phyloP scores from a whole-genome alignment of 2,888 invertebrate genomes.

The Nemotelus nigrinus region DNA sequence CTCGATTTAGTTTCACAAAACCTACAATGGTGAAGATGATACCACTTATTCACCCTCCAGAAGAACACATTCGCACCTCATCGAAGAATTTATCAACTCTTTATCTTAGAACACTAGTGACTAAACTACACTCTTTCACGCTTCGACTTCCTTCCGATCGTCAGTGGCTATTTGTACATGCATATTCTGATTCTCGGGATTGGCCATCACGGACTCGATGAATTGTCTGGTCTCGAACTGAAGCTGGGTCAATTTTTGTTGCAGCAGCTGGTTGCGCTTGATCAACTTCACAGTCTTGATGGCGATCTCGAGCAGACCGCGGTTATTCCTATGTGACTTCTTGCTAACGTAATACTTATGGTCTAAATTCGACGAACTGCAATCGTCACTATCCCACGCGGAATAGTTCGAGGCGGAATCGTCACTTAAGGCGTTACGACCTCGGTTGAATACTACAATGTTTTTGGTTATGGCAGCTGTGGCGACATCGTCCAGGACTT shows the following conservation, averaged over 20 bases:
- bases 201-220: constrained; percentile 69
- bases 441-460: constrained; percentile 34
- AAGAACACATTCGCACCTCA: too few species aligned
- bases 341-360: background rate
- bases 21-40: too few species aligned
- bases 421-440: constrained; percentile 25
- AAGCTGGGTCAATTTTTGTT: constrained; percentile 70
- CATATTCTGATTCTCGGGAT: constrained; percentile 63
- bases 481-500: background rate
- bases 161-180: constrained; percentile 55
- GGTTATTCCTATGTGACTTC: constrained; percentile 53
- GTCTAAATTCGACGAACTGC: constrained; percentile 9
- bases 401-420: constrained; percentile 38
- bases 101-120: too few species aligned
- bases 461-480: constrained; percentile 1
- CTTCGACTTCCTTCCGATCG: constrained; percentile 24
- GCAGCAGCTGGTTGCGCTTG: constrained; percentile 71
- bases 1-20: too few species aligned
- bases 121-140: constrained; percentile 13
- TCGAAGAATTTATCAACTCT: too few species aligned
- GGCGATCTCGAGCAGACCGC: constrained; percentile 71
- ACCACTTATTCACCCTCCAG: too few species aligned
- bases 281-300: constrained; percentile 72
- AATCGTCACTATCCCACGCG: constrained; percentile 20
- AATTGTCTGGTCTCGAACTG: constrained; percentile 73